Base-by-base conservation (phyloP, 2,888 invertebrate species). In the Tethea ocularis region DNA sequence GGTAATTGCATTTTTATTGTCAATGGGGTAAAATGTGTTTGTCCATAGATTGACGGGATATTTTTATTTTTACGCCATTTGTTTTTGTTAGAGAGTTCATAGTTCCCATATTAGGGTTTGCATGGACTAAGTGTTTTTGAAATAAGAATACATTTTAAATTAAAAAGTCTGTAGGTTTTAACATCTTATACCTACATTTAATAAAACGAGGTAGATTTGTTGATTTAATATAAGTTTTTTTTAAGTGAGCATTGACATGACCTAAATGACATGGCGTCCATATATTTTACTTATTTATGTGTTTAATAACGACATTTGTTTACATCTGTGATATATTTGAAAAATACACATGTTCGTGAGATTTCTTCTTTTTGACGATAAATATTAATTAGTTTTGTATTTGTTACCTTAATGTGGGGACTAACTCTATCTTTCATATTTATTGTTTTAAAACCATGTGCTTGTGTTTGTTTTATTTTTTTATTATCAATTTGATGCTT, bases 401-500 rank as follows among this genome's bases (percentile, higher is more conserved):
- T 20, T n/a, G n/a, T n/a, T 20, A 46, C 46, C 20, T 46, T 46
- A 46, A 46, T 46, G 46, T 46, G 46, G 46, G 46, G 46, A 46
- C 46, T 46, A 46, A 46, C 46, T 46, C 7, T 46, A 57, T 29
- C 52, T n/a, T 57, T 57, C 60, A 51, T 64, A 67, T 78, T 71
- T 74, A 66, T 83, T 72, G 83, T 67, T 78, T 79, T 80, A 78
- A 79, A 80, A 77, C 76, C 71, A 78, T 89, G 87, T 92, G 92
- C 91, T 90, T 92, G 89, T 91, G 90, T 89, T 88, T 90, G 88
- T 89, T 86, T 84, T 87, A 71, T 71, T 75, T 75, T 86, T 88
- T 91, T 91, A 91, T 92, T 92, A 92, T 93, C 92, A 93, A 92
- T 92, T 92, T 88, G 92, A 90, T 83, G 93, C 91, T 92, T 93